A percentile compares a stretch with the other conserved stretches of the same genome.
Conservation (phyloP, 2,888 invertebrate species). For the Pycnomerus fuliginosus region DNA sequence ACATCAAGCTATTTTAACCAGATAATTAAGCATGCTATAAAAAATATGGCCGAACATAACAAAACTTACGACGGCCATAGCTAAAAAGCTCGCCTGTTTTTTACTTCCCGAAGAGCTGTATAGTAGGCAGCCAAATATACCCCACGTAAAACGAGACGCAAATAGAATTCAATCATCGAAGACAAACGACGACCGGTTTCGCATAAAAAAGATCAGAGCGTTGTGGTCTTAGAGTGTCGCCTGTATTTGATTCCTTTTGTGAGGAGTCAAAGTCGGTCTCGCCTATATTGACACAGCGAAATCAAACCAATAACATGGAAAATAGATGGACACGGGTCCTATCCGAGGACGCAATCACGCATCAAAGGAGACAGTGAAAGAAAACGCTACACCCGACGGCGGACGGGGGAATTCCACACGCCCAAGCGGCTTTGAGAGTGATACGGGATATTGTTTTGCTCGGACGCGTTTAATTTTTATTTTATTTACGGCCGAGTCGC, state of each 20-base stretch:
- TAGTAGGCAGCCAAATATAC: too few species aligned
- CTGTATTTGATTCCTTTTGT: constrained; percentile 44
- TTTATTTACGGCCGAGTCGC: too few species aligned
- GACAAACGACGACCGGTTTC: too few species aligned
- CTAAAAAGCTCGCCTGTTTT: too few species aligned
- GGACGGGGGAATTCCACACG: constrained; percentile 9
- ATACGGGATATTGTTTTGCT: constrained; percentile 16
- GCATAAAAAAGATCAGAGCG: too few species aligned
- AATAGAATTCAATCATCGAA: too few species aligned
- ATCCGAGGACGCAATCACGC: constrained; percentile 41
- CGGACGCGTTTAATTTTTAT: constrained; percentile 9
- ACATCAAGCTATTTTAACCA: too few species aligned
- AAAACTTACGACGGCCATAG: too few species aligned
- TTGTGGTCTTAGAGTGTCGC: constrained; percentile 38
- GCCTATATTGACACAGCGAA: constrained; percentile 47
- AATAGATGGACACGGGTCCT: constrained; percentile 49
- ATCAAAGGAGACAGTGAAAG: constrained; percentile 39
- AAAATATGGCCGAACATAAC: too few species aligned
- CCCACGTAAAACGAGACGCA: too few species aligned
- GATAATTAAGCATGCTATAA: too few species aligned
- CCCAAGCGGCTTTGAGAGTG: constrained; percentile 18
- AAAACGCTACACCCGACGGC: constrained; percentile 26
- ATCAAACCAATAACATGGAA: constrained; percentile 53
- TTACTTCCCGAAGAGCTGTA: too few species aligned
- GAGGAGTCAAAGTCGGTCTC: constrained; percentile 39